Evolutionary conservation across 2,797 vertebrate genomes (phyloP).

Genomic region (Linurgus olivaceus): DNA sequence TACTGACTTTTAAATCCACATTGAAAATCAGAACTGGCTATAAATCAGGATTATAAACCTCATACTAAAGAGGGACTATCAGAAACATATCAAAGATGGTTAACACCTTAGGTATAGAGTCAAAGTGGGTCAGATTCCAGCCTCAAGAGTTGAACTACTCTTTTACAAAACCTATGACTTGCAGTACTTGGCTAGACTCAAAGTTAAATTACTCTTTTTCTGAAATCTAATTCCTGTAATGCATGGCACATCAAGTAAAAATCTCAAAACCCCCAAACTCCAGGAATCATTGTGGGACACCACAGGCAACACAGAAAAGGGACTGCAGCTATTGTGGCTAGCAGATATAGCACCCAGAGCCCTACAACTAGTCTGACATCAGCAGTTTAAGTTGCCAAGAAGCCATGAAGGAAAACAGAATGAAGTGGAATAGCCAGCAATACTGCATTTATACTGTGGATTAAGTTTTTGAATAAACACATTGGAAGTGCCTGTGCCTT

Average conservation of each 20-base stretch:
- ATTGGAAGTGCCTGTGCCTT: not conserved
- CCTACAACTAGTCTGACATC: not conserved
- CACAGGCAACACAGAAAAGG: not conserved
- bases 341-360: not conserved
- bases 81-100: not conserved
- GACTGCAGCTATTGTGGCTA: not conserved
- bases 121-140: not conserved
- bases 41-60: not conserved
- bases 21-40: not conserved
- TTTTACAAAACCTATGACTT: not conserved
- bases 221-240: not conserved
- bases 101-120: not conserved
- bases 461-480: not conserved
- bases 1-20: not conserved
- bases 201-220: not conserved
- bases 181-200: not conserved
- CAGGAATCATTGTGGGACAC: not conserved
- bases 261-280: accelerated
- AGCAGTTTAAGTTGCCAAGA: not conserved
- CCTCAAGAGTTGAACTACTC: not conserved
- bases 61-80: not conserved
- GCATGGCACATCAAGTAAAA: not conserved
- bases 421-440: not conserved
- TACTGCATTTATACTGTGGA: not conserved
- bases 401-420: not conserved